Conservation (phyloP, 2,888 invertebrate genomes). For the Lithophane socia region DNA sequence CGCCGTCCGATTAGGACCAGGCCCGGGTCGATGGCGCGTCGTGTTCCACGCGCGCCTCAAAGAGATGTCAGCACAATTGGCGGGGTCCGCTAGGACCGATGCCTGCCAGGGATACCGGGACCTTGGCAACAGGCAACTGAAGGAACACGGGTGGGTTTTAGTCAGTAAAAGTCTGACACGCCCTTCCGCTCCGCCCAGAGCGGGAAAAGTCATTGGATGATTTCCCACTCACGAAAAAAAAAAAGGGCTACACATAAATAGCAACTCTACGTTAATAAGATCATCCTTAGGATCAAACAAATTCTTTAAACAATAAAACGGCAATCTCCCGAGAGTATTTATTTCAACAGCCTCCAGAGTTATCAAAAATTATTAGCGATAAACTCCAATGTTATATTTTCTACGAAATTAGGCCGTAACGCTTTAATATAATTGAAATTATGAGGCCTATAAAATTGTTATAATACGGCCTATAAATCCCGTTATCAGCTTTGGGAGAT, state of each 20-base stretch:
- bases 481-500: background rate
- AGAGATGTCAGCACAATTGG: too few relatives aligned
- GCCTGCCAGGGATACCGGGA: too few relatives aligned
- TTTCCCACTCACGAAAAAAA: too few relatives aligned
- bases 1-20: too few relatives aligned
- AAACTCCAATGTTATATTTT: constrained; percentile 22
- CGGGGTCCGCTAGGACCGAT: too few relatives aligned
- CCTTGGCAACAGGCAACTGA: too few relatives aligned
- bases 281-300: constrained; percentile 42
- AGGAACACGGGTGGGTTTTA: too few relatives aligned
- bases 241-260: constrained; percentile 37
- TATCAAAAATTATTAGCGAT: constrained; percentile 35
- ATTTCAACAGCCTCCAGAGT: constrained; percentile 28
- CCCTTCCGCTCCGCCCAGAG: too few relatives aligned
- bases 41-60: too few relatives aligned
- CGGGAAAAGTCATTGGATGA: too few relatives aligned
- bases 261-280: constrained; percentile 22
- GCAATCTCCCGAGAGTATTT: constrained; percentile 21
- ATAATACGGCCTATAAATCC: background rate
- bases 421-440: constrained; percentile 16
- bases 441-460: constrained; percentile 23
- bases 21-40: too few relatives aligned
- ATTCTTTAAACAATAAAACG: constrained; percentile 44
- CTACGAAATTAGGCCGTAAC: background rate
- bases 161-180: too few relatives aligned